Conservation (phyloP, 2,797 vertebrate species). For the Hypotaenidia philippensis region DNA sequence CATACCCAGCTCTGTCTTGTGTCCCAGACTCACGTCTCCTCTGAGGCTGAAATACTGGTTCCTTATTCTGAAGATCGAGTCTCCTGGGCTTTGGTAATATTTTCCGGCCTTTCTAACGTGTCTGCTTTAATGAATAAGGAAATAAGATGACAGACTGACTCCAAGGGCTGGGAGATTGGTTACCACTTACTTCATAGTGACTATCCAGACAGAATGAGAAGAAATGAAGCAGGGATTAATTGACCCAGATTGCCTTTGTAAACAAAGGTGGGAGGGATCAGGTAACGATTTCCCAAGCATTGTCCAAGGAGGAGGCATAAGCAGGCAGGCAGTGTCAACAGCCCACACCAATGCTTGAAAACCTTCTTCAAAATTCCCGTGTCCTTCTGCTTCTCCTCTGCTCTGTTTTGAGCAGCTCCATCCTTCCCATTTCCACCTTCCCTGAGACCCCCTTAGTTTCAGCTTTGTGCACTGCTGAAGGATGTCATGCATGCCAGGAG, state of each 20-base stretch:
- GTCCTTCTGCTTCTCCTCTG: neutral
- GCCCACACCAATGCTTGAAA: neutral
- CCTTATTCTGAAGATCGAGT: constrained; percentile 55
- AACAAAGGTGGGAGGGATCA: constrained; percentile 74
- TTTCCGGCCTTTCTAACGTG: constrained; percentile 76
- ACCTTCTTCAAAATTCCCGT: neutral
- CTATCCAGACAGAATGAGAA: constrained; percentile 64
- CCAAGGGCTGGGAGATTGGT: constrained; percentile 59
- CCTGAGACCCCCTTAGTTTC: neutral
- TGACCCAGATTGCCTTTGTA: constrained; percentile 57
- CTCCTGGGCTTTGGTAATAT: constrained; percentile 67
- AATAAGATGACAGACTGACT: constrained; percentile 68
- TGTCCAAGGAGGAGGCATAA: constrained; percentile 42
- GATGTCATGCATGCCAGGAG: neutral
- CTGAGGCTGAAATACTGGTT: constrained; percentile 58
- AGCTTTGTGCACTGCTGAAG: neutral
- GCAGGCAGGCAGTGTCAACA: constrained; percentile 43
- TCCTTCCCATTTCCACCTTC: neutral
- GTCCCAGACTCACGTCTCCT: neutral
- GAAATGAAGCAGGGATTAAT: constrained; percentile 75
- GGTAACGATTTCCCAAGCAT: constrained; percentile 73
- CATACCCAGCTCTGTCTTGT: constrained; percentile 6
- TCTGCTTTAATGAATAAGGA: constrained; percentile 71
- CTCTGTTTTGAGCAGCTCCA: neutral
- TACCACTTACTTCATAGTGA: constrained; percentile 74